Percentiles rank a stretch among this genome's conserved stretches.
phyloP scores from a whole-genome alignment of 2,113 vertebrate species.

The Galbula dea region DNA sequence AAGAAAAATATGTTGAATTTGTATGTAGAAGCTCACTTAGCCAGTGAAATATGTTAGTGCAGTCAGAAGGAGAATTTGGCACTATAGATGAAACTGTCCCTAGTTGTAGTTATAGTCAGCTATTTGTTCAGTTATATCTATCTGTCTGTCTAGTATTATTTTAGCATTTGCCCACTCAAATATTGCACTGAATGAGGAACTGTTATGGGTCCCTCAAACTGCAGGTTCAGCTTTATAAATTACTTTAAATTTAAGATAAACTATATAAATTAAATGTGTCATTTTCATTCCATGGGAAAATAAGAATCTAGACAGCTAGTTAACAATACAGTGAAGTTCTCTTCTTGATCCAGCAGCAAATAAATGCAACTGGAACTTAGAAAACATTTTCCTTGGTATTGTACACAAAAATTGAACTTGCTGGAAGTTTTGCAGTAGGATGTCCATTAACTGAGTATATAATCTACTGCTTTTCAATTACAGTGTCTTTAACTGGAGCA shows the following conservation, averaged over 20 bases:
- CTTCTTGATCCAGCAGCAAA: not conserved
- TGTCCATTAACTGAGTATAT: not conserved
- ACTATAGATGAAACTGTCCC: not conserved
- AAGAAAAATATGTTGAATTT: not conserved
- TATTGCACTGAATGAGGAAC: not conserved
- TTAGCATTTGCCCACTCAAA: not conserved
- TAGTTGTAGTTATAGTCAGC: not conserved
- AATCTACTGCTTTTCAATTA: conserved; percentile 26
- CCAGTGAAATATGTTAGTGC: not conserved
- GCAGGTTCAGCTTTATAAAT: not conserved
- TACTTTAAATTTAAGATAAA: not conserved
- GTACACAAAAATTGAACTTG: not conserved
- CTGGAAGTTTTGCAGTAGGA: not conserved
- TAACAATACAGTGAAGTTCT: not conserved
- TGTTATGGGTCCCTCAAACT: not conserved
- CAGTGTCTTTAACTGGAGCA: conserved; percentile 19
- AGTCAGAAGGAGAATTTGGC: not conserved
- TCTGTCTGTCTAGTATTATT: not conserved
- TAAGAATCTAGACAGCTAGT: not conserved
- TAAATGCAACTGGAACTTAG: not conserved
- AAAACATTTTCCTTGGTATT: conserved; percentile 24
- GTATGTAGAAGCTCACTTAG: not conserved
- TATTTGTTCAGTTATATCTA: not conserved
- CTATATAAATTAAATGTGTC: not conserved
- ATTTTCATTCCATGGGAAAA: not conserved